Base-by-base conservation (phyloP, 1,140 invertebrate species). In the Trichoplusia ni region DNA sequence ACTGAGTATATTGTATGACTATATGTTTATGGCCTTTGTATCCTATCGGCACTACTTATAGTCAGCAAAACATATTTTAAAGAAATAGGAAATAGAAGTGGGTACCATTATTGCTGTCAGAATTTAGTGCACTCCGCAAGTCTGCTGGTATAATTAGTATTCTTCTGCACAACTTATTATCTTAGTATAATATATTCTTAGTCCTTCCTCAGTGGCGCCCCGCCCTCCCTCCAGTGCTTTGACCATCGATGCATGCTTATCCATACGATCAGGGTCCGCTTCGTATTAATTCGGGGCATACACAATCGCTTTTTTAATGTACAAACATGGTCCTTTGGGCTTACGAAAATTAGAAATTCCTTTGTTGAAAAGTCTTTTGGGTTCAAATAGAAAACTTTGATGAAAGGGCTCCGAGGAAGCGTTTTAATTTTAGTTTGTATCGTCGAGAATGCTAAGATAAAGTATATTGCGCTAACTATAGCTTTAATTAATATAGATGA, bases 241-340 rank as follows among this genome's bases (percentile, higher is more conserved):
- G 60, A 63, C 38, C 49, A 53, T 42, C 60, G 60, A 63, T 53
- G 60, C 47, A 64, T 58, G 51, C 40, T 46, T 25, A 44, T 54
- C 31, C 47, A 18, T 38, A 47, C 13, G 51, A 47, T 38, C 37
- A 49, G 51, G 47, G 49, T 49, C 42, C 21, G 51, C 11, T 6
- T 38, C 25, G 31, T 58, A 64, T 64, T 64, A 64, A 64, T 64
- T 56, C 42, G 51, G 42, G 61, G n/a, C n/a, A n/a, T 33, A 18
- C 47, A 64, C 61, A 54, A 54, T 44, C 38, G 47, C 61, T 64
- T 64, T 64, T 64, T 63, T 44, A 64, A 64, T 61, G 44, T 49
- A 44, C 40, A 40, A 49, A 54, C 38, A 37, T 19, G 19, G 16
- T 5, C 9, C 31, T 14, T 7, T 54, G 42, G 54, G 4, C 9